Percentiles rank a stretch among this genome's conserved stretches.
Evolutionary conservation across 2,888 invertebrate genomes (phyloP).

Genomic region (Drosophila subquinaria): DNA sequence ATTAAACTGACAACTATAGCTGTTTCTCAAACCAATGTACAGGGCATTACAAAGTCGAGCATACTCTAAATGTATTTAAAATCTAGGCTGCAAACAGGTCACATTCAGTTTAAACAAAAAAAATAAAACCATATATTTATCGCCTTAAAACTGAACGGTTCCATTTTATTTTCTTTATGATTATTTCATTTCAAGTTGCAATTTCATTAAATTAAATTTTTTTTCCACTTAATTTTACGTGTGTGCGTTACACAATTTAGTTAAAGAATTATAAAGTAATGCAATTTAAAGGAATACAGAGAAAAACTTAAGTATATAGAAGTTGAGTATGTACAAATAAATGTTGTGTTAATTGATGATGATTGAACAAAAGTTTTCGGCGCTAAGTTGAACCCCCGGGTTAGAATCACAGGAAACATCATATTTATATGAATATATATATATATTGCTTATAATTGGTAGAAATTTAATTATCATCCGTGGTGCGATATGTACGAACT

Average conservation of each 20-base stretch:
- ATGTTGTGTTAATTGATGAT: slow-evolving; percentile 3
- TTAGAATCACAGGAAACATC: slow-evolving; percentile 2
- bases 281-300: slow-evolving; percentile 12
- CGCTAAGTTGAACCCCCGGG: slow-evolving; percentile 2
- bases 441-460: slow-evolving; percentile 6
- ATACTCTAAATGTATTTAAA: neutral
- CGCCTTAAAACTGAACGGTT: slow-evolving; percentile 13
- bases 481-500: slow-evolving; percentile 4
- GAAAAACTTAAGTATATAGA: neutral
- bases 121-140: neutral
- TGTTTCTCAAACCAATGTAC: neutral
- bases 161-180: slow-evolving; percentile 6
- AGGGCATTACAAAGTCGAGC: neutral
- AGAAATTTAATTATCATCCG: slow-evolving; percentile 7
- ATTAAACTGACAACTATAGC: no score
- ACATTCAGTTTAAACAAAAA: neutral
- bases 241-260: slow-evolving; percentile 18
- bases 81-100: slow-evolving; percentile 2
- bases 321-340: slow-evolving; percentile 5
- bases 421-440: neutral
- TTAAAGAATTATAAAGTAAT: slow-evolving; percentile 20
- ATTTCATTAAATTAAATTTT: slow-evolving; percentile 8
- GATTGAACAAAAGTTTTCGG: slow-evolving; percentile 1
- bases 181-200: slow-evolving; percentile 10
- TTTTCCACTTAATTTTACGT: neutral